A percentile compares a stretch with the other conserved stretches of the same genome.
phyloP scores from a whole-genome alignment of 2,888 invertebrate genomes.

The Orthonevra nobilis region DNA sequence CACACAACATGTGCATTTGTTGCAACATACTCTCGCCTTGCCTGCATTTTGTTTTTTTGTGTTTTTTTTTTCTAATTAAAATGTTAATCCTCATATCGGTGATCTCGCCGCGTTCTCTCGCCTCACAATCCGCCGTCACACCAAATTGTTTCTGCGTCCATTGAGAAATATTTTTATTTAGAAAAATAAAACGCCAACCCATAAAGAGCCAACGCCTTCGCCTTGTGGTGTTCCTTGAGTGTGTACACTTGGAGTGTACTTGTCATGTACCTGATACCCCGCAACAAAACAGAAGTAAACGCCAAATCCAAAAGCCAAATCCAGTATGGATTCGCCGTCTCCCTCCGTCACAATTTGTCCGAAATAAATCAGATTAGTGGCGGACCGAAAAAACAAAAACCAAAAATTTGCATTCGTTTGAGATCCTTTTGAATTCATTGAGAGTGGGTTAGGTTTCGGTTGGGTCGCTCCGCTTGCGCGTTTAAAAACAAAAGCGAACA shows the following conservation, averaged over 20 bases:
- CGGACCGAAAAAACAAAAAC: constrained; percentile 18
- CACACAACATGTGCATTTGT: constrained; percentile 57
- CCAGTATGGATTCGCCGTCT: constrained; percentile 22
- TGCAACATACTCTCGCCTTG: constrained; percentile 40
- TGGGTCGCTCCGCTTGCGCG: constrained; percentile 30
- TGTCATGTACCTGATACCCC: constrained; percentile 62
- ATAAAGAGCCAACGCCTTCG: constrained; percentile 67
- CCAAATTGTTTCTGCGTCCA: not conserved
- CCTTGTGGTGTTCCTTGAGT: constrained; percentile 25
- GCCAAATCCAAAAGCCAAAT: constrained; percentile 32
- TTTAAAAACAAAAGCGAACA: constrained; percentile 57
- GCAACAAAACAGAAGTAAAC: constrained; percentile 66
- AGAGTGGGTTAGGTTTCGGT: constrained; percentile 15
- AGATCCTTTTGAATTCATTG: constrained; percentile 52
- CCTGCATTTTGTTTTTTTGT: not conserved
- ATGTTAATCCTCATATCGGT: constrained; percentile 67
- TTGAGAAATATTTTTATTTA: constrained; percentile 55
- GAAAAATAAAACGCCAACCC: constrained; percentile 64
- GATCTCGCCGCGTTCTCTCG: constrained; percentile 35
- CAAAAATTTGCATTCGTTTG: constrained; percentile 62
- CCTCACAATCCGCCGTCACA: not conserved
- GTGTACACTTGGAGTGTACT: constrained; percentile 30
- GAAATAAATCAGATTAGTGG: constrained; percentile 70
- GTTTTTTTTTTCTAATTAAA: constrained; percentile 70
- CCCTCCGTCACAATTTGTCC: constrained; percentile 63